Evolutionary conservation across 1,140 invertebrate genomes (phyloP), one percentile per base, ranked within the genome.

Genomic region (Drosophila asahinai): DNA sequence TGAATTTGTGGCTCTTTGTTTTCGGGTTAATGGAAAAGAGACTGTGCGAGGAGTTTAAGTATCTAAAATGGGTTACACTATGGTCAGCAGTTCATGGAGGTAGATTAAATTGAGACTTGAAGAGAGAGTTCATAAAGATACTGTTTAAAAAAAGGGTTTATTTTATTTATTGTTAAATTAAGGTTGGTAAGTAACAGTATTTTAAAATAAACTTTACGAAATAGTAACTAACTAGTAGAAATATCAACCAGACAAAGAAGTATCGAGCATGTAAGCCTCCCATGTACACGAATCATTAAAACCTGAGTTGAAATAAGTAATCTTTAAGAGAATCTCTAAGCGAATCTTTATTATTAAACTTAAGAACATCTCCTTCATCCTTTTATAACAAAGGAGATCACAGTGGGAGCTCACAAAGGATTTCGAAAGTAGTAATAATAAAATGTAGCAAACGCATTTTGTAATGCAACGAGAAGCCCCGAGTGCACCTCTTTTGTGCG

Each of bases 401-500:
- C 67, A 68, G 67, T 55, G 40, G 48, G 67, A 27, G 49, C 36
- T 27, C 15, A 42, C 25, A 54, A 52, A 19, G 36, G 25, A 7
- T 25, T 25, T 12, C 19, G 7, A 38, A 38, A 4, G 6, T 27
- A 67, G 38, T 30, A 30, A 30, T 19, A 45, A 70, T 54, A 55
- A 68, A 17, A 19, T 22, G 47, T 43, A 47, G 63, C 63, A 68
- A 48, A 38, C 52, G 3, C 6, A 66, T 19, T 67, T 43, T 5
- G 4, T 5, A 22, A 30, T 71, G 67, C 67, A 71, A 11, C 22
- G 1, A 27, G 17, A 11, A 43, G 38, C 48, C 22, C 48, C 38
- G n/a, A 68, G 22, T 47, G 67, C 67, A 71, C 27, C 22, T 11
- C 61, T 55, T 55, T 67, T 67, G 30, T 71, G 40, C 67, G 33